A percentile compares a stretch with the other conserved stretches of the same genome.
Evolutionary conservation across 37 sponge, comb jelly and placozoan species (phyloP).

Genomic region (Aplysina aerophoba): DNA sequence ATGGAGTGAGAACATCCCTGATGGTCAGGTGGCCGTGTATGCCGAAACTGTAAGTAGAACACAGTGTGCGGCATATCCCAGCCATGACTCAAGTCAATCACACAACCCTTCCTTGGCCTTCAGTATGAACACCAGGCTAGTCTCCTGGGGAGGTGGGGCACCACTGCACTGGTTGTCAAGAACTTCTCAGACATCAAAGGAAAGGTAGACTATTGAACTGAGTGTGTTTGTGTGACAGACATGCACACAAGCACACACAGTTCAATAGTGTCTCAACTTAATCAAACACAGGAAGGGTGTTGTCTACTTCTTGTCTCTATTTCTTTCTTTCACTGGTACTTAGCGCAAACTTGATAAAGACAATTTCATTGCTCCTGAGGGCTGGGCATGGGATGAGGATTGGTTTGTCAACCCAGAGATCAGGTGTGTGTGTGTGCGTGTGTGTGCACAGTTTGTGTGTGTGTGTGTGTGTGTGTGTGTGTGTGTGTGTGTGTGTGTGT

Average conservation of each 20-base stretch:
- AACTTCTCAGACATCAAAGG: slow-evolving; percentile 84
- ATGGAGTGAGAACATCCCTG: slow-evolving; percentile 60
- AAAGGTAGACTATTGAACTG: slow-evolving; percentile 64
- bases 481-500: too few species aligned
- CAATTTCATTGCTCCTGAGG: slow-evolving; percentile 68
- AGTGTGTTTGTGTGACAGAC: too few species aligned
- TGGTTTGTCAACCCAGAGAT: slow-evolving; percentile 85
- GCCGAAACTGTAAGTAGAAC: slow-evolving; percentile 91
- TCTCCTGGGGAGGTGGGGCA: slow-evolving; percentile 80
- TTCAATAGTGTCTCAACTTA: too few species aligned
- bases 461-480: too few species aligned
- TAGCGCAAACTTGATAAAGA: slow-evolving; percentile 78
- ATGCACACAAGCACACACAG: too few species aligned
- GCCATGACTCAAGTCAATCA: too few species aligned
- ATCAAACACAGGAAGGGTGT: too few species aligned
- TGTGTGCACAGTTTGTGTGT: too few species aligned
- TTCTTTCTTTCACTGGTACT: neutral
- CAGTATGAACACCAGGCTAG: slow-evolving; percentile 82
- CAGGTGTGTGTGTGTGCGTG: slow-evolving; percentile 41
- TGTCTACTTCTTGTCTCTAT: neutral
- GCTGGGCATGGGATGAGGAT: slow-evolving; percentile 94
- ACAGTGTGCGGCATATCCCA: too few species aligned
- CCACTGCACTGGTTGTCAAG: slow-evolving; percentile 64
- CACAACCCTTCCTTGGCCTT: neutral
- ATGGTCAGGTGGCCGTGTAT: slow-evolving; percentile 87